Percentiles rank a stretch among this genome's conserved stretches.
These are phyloP conservation scores for Lophura nycthemera DNA, from an alignment of 2,113 vertebrate genomes.

Conservation along the genomic window DNA sequence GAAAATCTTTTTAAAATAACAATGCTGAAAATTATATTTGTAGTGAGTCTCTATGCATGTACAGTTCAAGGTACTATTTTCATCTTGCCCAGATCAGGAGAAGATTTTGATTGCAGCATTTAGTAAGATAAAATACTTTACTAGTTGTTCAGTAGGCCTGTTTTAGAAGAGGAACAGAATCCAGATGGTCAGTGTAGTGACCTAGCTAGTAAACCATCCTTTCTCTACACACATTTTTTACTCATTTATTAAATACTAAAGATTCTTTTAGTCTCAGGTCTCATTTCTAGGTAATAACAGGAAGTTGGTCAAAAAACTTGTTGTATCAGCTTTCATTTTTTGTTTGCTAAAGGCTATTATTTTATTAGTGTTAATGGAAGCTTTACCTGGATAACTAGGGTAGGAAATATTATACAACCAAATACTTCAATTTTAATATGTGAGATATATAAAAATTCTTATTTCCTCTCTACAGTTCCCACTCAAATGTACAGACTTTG, in stretches of 20 bases:
- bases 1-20: background rate
- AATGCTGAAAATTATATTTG: background rate
- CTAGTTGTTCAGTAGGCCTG: background rate
- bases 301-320: background rate
- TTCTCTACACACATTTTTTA: background rate
- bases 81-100: background rate
- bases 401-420: background rate
- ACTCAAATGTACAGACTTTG: background rate
- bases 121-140: background rate
- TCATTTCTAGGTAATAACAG: background rate
- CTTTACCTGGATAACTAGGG: background rate
- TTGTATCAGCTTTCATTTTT: background rate
- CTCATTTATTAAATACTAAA: background rate
- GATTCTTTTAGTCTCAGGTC: background rate
- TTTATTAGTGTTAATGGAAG: background rate
- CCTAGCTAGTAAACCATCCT: background rate
- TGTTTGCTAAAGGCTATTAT: background rate
- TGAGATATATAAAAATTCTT: background rate
- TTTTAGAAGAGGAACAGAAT: background rate
- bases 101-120: background rate
- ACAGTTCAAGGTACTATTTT: background rate
- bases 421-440: background rate
- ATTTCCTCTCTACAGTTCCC: background rate
- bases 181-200: background rate
- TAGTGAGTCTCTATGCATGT: rapidly evolving